phyloP scores from a whole-genome alignment of 2,797 vertebrate genomes.

The Xenops minutus region DNA sequence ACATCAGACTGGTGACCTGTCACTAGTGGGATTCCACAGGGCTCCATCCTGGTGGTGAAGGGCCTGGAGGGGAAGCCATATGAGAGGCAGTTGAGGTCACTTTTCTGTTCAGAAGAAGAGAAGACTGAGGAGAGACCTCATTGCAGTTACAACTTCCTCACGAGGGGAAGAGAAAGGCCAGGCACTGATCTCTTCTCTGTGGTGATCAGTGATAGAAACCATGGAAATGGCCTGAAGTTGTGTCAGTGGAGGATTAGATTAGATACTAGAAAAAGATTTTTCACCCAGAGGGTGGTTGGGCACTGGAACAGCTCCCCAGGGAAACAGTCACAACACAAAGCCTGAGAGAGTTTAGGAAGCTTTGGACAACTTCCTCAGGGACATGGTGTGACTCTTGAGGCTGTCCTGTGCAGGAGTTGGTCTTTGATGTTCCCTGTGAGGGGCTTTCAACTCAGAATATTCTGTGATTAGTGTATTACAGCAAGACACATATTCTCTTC shows the following conservation, averaged over 20 bases:
- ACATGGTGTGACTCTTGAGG: background rate
- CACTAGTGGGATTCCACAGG: background rate
- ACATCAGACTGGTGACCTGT: background rate
- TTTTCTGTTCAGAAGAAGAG: background rate
- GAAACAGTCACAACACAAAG: background rate
- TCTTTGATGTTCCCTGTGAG: background rate
- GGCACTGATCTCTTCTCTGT: background rate
- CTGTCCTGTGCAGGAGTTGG: background rate
- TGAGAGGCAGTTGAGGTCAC: background rate
- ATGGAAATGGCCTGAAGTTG: background rate
- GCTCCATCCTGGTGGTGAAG: background rate
- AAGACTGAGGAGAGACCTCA: background rate
- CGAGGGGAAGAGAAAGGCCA: background rate
- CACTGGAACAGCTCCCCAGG: background rate
- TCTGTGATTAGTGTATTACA: background rate
- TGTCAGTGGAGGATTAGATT: background rate
- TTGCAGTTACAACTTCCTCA: no score
- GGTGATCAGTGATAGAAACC: background rate
- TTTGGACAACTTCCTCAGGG: background rate
- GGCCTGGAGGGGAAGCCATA: accelerated
- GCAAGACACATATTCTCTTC: background rate
- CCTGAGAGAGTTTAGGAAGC: background rate
- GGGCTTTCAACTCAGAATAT: background rate
- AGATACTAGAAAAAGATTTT: background rate
- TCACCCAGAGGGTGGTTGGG: background rate